phyloP scores from a whole-genome alignment of 2,888 invertebrate species.

The Mythimna lalbum region DNA sequence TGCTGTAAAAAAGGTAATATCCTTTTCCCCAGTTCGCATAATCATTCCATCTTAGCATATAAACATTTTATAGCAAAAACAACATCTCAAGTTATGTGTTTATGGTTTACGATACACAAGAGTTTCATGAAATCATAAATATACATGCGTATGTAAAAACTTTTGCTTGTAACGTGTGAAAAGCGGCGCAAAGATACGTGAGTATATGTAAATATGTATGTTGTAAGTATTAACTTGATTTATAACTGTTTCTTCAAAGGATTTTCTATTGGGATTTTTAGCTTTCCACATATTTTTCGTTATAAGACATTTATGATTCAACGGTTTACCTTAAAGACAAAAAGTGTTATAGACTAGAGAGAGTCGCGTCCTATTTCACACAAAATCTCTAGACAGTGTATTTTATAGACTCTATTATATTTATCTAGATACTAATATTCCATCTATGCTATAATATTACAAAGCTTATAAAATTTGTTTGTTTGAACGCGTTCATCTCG shows the following conservation, averaged over 20 bases:
- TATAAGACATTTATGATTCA: not conserved
- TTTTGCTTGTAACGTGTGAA: conserved; percentile 10
- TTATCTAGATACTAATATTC: too few species aligned
- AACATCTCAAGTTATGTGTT: not conserved
- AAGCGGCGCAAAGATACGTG: not conserved
- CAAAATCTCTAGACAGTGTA: too few species aligned
- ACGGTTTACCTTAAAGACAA: not conserved
- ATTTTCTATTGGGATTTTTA: conserved; percentile 2
- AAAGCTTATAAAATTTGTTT: too few species aligned
- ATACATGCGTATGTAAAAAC: conserved; percentile 12
- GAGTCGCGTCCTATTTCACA: too few species aligned
- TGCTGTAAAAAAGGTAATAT: not conserved
- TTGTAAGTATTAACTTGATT: conserved; percentile 41
- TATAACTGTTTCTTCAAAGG: conserved; percentile 7
- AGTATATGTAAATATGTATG: conserved; percentile 29
- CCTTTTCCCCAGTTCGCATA: not conserved
- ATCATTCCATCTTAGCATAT: not conserved
- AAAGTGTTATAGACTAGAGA: not conserved
- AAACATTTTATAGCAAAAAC: conserved; percentile 16
- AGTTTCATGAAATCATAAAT: conserved; percentile 39
- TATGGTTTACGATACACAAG: conserved; percentile 13
- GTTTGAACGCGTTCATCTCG: too few species aligned
- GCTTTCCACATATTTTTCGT: not conserved
- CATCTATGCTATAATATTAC: too few species aligned
- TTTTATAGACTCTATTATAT: too few species aligned